Evolutionary conservation across 92 coral and sea anemone species (phyloP).

Genomic region (Epizoanthus scotinus): DNA sequence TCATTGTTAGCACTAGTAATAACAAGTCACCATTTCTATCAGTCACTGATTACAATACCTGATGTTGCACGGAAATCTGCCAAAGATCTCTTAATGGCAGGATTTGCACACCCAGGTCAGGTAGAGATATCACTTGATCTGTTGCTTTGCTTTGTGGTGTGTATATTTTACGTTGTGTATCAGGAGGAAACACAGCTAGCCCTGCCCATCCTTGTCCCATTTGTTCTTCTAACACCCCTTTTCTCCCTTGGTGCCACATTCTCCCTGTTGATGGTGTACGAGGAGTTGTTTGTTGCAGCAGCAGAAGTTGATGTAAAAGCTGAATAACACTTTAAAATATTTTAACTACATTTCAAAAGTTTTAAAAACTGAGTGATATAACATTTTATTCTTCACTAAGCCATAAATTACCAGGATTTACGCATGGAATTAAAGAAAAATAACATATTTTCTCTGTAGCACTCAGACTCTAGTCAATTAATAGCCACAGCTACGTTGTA

Average conservation of each 20-base stretch:
- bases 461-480: too few relatives aligned
- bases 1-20: conserved; percentile 39
- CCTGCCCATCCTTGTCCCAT: conserved; percentile 41
- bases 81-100: conserved; percentile 28
- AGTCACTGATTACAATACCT: conserved; percentile 43
- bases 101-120: conserved; percentile 48
- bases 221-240: conserved; percentile 52
- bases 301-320: conserved; percentile 21
- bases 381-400: too few relatives aligned
- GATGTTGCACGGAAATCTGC: conserved; percentile 36
- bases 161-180: conserved; percentile 41
- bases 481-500: too few relatives aligned
- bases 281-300: conserved; percentile 41
- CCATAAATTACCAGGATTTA: too few relatives aligned
- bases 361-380: neutral
- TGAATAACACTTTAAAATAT: conserved; percentile 8
- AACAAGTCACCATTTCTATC: conserved; percentile 57
- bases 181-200: conserved; percentile 13
- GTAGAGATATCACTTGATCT: conserved; percentile 46
- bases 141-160: conserved; percentile 49
- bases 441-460: too few relatives aligned
- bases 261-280: conserved; percentile 60
- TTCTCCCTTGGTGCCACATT: conserved; percentile 66
- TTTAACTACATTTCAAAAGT: neutral
- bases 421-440: too few relatives aligned